Base-by-base conservation (phyloP, 2,888 invertebrate genomes). In the Lypha dubia region DNA sequence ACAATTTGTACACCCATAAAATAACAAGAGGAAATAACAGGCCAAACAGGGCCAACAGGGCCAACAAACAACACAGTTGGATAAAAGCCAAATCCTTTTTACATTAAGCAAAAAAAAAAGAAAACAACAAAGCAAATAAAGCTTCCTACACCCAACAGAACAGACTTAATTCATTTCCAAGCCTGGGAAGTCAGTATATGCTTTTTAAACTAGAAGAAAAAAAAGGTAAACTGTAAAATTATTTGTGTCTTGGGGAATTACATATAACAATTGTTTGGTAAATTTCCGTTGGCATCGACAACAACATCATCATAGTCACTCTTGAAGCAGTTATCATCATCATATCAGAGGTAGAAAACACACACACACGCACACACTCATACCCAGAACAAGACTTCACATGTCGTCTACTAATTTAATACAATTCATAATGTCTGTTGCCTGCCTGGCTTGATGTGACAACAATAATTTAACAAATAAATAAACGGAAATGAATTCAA, bases 401-500 rank as follows among this genome's bases (percentile, higher is more conserved):
- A 77, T 80, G 56, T 76, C 76, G 60, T 79, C 49, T 38, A 79
- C 67, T 73, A 80, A 79, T 68, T 73, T 68, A 80, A 80, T 80
- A 67, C 67, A 77, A 71, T 77, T 77, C 71, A 68, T 73, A 70
- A 56, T 62, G 77, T 84, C 77, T 84, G 84, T 53, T 60, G 70
- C 17, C 65, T 76, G 79, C 68, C 70, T 49, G 46, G 49, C 74
- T 74, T 83, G 75, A 83, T 85, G 83, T 85, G 83, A 73, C 85
- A 80, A 79, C 82, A 85, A 83, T 81, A 86, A 85, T 85, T 83
- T 86, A 76, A 51, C 83, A 85, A 86, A 84, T 84, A 85, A 85
- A 86, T 85, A 85, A 83, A 84, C 83, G 85, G 79, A 86, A 85
- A 85, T 85, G 75, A 84, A 86, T 86, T 86, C 86, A 86, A 86